A percentile compares a stretch with the other conserved stretches of the same genome.
phyloP scores from a whole-genome alignment of 2,113 vertebrate species.

The Scomber colias region DNA sequence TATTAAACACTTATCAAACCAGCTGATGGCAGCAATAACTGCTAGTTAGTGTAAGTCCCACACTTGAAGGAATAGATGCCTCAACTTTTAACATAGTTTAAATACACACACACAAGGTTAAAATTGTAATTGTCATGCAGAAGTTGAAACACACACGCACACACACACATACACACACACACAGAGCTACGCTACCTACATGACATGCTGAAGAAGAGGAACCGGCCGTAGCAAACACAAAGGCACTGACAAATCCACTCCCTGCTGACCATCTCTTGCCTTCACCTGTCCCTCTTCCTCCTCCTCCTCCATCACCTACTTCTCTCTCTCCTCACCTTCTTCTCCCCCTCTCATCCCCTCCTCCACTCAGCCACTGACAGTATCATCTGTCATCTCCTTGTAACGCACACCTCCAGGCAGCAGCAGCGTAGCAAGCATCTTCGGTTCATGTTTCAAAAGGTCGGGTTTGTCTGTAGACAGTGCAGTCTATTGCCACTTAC shows the following conservation, averaged over 20 bases:
- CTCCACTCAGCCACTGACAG: conserved; percentile 25
- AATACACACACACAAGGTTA: neutral
- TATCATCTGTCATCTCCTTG: conserved; percentile 83
- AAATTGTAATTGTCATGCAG: neutral
- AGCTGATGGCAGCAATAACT: neutral
- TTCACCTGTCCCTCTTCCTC: conserved; percentile 38
- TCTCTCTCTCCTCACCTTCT: conserved; percentile 50
- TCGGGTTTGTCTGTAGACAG: conserved; percentile 44
- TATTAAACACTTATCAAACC: neutral
- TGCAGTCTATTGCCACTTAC: neutral
- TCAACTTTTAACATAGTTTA: neutral
- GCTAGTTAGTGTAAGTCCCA: neutral
- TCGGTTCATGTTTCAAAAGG: conserved; percentile 74
- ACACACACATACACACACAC: conserved; percentile 26
- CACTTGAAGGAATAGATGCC: neutral
- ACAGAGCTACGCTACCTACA: conserved; percentile 88
- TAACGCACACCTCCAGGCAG: conserved; percentile 84
- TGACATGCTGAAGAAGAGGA: conserved; percentile 93
- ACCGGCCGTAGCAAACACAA: conserved; percentile 93
- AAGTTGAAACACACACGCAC: conserved; percentile 7
- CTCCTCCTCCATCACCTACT: conserved; percentile 37
- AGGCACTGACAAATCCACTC: conserved; percentile 96
- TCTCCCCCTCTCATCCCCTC: conserved; percentile 11
- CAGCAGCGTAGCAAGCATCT: conserved; percentile 72
- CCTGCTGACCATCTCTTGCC: conserved; percentile 89